These are phyloP conservation scores for Rallus limicola DNA, from an alignment of 2,113 vertebrate genomes.

Conservation along the genomic window DNA sequence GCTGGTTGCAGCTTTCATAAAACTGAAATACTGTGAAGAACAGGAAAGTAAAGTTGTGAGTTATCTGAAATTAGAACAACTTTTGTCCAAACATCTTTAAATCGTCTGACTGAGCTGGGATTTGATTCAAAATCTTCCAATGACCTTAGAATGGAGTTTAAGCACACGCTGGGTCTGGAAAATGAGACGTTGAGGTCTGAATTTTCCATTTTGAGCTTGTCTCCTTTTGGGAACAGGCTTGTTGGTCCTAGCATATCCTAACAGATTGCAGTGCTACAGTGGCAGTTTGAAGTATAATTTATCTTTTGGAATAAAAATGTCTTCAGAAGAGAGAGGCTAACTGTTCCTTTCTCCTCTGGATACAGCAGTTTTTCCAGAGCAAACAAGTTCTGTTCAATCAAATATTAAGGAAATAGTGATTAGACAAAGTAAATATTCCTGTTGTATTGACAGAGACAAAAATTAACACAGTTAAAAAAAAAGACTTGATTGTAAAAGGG, in stretches of 20 bases:
- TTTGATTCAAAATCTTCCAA: neutral
- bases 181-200: neutral
- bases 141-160: neutral
- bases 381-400: neutral
- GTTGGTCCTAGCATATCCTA: neutral
- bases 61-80: neutral
- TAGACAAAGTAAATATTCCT: neutral
- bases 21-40: neutral
- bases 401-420: neutral
- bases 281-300: neutral
- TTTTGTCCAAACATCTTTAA: neutral
- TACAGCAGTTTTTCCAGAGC: neutral
- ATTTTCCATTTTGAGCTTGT: neutral
- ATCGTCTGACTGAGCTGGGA: neutral
- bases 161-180: neutral
- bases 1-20: neutral
- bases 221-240: neutral
- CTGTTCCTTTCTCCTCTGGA: neutral
- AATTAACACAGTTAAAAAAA: neutral
- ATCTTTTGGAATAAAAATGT: neutral
- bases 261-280: constrained; percentile 6
- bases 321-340: neutral
- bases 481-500: neutral
- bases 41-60: neutral
- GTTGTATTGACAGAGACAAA: neutral